phyloP scores from a whole-genome alignment of 2,888 invertebrate species.

The Orthosia cruda region DNA sequence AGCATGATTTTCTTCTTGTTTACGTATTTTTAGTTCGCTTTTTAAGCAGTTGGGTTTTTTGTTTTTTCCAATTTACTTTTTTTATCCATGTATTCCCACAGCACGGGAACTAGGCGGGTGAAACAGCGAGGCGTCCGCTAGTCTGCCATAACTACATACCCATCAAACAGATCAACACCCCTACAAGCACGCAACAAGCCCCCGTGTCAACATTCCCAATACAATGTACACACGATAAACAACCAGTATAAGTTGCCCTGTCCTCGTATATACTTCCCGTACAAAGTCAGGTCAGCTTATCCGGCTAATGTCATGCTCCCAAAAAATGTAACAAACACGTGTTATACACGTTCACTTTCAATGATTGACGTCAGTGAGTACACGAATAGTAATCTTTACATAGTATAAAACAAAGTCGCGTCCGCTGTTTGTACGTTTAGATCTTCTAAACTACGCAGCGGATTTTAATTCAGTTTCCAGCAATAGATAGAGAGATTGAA shows the following conservation, averaged over 20 bases:
- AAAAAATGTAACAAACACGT: slow-evolving; percentile 4
- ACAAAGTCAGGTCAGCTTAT: not conserved
- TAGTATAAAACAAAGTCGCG: no score
- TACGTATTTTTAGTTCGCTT: no score
- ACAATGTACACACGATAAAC: not conserved
- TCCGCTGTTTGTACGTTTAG: no score
- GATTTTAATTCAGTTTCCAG: no score
- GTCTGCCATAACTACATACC: not conserved
- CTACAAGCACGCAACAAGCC: not conserved
- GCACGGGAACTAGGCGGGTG: no score
- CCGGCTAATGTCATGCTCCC: not conserved
- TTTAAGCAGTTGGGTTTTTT: no score
- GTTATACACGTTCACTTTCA: slow-evolving; percentile 7
- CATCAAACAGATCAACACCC: not conserved
- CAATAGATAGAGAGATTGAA: no score
- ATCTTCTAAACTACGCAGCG: no score
- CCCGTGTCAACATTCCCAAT: not conserved
- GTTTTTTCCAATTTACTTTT: no score
- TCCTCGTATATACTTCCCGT: not conserved
- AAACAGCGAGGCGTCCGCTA: no score
- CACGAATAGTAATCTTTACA: slow-evolving; percentile 3
- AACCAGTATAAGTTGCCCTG: not conserved
- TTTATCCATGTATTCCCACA: no score
- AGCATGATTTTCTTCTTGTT: no score
- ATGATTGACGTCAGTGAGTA: slow-evolving; percentile 3